phyloP scores from a whole-genome alignment of 2,888 invertebrate species.

The Abscondita cerata region DNA sequence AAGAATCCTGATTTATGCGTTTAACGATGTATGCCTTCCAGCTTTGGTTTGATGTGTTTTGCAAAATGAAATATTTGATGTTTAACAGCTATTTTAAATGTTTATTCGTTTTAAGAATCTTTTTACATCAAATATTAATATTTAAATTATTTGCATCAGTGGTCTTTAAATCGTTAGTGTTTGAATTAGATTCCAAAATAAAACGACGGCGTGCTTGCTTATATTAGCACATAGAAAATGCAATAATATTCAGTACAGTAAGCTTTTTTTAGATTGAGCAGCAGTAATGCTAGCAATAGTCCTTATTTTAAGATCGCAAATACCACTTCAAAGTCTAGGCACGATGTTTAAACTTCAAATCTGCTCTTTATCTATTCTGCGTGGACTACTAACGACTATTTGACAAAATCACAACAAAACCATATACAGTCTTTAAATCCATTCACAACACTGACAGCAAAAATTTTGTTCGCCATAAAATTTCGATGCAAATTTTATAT shows the following conservation, averaged over 20 bases:
- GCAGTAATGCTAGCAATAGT: slow-evolving; percentile 9
- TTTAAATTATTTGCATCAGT: slow-evolving; percentile 8
- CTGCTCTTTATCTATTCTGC: slow-evolving; percentile 33
- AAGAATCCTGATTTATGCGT: slow-evolving; percentile 31
- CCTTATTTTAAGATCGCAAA: slow-evolving; percentile 25
- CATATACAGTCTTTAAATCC: slow-evolving; percentile 40
- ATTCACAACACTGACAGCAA: slow-evolving; percentile 40
- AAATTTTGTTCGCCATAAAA: slow-evolving; percentile 46
- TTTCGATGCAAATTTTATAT: slow-evolving; percentile 50
- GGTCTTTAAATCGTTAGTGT: too few species aligned
- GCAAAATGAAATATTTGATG: slow-evolving; percentile 27
- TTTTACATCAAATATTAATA: neutral
- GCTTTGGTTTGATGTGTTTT: slow-evolving; percentile 32
- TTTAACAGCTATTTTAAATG: slow-evolving; percentile 19
- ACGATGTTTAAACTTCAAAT: slow-evolving; percentile 34
- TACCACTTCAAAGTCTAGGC: slow-evolving; percentile 26
- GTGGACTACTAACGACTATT: slow-evolving; percentile 37
- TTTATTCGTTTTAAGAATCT: slow-evolving; percentile 11
- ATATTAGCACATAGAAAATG: too few species aligned
- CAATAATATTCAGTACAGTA: neutral
- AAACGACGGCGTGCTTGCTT: too few species aligned
- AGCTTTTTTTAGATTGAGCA: slow-evolving; percentile 15
- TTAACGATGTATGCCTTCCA: slow-evolving; percentile 30
- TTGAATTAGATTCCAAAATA: too few species aligned
- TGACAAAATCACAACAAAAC: slow-evolving; percentile 46